phyloP scores from a whole-genome alignment of 2,888 invertebrate species.

The Hypomecis atomaria region DNA sequence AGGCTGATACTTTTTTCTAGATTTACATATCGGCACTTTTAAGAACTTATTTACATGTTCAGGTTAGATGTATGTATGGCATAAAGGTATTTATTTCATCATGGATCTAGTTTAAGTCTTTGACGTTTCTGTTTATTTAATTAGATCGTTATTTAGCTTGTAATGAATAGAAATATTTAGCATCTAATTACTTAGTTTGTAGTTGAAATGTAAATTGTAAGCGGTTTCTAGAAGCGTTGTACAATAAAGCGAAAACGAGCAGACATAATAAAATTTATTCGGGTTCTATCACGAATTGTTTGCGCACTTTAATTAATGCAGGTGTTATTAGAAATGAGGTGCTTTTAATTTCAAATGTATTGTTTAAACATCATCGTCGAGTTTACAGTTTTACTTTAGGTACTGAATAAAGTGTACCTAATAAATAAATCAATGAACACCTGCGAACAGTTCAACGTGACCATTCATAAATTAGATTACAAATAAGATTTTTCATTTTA shows the following conservation, averaged over 20 bases:
- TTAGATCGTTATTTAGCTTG: constrained; percentile 17
- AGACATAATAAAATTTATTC: constrained; percentile 17
- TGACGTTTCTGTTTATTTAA: constrained; percentile 29
- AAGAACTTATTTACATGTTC: constrained; percentile 42
- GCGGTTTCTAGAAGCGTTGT: constrained; percentile 28
- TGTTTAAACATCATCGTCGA: background rate
- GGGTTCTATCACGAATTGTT: constrained; percentile 28
- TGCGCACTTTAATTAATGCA: background rate
- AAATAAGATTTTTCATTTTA: background rate
- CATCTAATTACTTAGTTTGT: constrained; percentile 6
- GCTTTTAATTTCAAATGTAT: background rate
- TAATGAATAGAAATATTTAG: constrained; percentile 21
- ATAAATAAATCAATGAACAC: constrained; percentile 5
- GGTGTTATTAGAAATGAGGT: background rate
- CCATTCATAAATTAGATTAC: constrained; percentile 35
- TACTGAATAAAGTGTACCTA: background rate
- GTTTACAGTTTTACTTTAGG: background rate
- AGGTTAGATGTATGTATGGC: constrained; percentile 33
- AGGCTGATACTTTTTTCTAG: constrained; percentile 40
- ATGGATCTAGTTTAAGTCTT: constrained; percentile 33
- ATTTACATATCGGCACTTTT: constrained; percentile 42
- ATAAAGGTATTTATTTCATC: constrained; percentile 43
- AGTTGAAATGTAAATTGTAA: constrained; percentile 14
- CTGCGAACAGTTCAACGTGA: constrained; percentile 16
- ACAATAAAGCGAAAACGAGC: constrained; percentile 27